Conservation (phyloP, 2,888 invertebrate genomes). For the Rosalia funebris region DNA sequence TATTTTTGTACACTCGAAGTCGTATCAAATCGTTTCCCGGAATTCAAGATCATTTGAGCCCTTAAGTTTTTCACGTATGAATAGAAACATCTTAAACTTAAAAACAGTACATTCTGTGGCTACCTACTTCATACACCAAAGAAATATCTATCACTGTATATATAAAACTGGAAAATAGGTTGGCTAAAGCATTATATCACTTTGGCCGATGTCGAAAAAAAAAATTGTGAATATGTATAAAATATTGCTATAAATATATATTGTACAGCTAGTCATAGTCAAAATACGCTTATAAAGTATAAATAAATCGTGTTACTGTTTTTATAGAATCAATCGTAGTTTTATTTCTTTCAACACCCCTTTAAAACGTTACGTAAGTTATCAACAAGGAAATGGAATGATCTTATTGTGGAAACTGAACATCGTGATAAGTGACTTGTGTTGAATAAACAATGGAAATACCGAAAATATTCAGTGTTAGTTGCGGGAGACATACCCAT, state of each 20-base stretch:
- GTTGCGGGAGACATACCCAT: no score
- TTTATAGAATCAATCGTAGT: slow-evolving; percentile 64
- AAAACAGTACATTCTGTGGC: slow-evolving; percentile 53
- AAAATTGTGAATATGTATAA: slow-evolving; percentile 63
- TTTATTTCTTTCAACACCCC: slow-evolving; percentile 50
- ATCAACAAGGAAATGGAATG: no score
- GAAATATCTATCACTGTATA: slow-evolving; percentile 64
- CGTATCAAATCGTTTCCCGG: slow-evolving; percentile 49
- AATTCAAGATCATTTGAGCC: slow-evolving; percentile 47
- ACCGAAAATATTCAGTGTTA: no score
- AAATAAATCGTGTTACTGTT: slow-evolving; percentile 66
- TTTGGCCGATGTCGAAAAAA: slow-evolving; percentile 55
- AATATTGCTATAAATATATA: slow-evolving; percentile 61
- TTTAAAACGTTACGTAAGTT: no score
- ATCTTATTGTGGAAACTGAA: no score
- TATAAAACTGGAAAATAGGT: slow-evolving; percentile 55
- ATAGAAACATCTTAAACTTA: slow-evolving; percentile 41
- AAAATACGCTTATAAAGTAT: slow-evolving; percentile 65
- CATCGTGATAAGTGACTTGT: no score
- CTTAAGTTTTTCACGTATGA: slow-evolving; percentile 42
- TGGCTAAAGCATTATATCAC: slow-evolving; percentile 43
- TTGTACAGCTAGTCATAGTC: slow-evolving; percentile 67
- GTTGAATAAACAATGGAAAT: no score
- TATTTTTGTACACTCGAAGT: slow-evolving; percentile 54
- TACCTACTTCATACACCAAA: slow-evolving; percentile 63